Evolutionary conservation across 1,140 invertebrate genomes (phyloP).

Genomic region (Rhopalosiphum padi): DNA sequence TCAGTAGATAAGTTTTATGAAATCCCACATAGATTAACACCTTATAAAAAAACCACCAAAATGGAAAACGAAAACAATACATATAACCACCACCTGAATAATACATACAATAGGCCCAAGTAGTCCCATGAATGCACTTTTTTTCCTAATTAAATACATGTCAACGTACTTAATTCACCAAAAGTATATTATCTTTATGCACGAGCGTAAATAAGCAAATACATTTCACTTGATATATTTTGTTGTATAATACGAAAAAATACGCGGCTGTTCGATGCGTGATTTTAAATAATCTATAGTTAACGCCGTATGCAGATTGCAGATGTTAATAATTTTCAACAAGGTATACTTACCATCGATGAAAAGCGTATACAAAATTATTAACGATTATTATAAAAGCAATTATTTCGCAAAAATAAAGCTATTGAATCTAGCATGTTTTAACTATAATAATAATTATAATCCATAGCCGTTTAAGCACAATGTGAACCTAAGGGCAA

Average conservation of each 20-base stretch:
- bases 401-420: neutral
- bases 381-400: neutral
- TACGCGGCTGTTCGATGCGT: too few relatives aligned
- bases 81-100: neutral
- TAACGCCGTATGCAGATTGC: neutral
- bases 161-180: neutral
- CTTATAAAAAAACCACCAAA: neutral
- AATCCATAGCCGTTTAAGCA: neutral
- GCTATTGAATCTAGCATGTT: neutral
- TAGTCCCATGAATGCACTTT: neutral
- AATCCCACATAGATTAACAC: neutral
- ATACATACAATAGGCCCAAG: neutral
- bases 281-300: neutral
- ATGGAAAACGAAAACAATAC: neutral
- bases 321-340: neutral
- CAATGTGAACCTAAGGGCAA: neutral
- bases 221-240: neutral
- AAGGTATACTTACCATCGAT: neutral
- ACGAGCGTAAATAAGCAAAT: neutral
- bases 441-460: neutral
- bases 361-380: neutral
- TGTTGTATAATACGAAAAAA: neutral
- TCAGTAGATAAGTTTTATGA: neutral
- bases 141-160: neutral
- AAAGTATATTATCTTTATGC: neutral